Evolutionary conservation across 2,797 vertebrate genomes (phyloP).

Genomic region (Channa striata): DNA sequence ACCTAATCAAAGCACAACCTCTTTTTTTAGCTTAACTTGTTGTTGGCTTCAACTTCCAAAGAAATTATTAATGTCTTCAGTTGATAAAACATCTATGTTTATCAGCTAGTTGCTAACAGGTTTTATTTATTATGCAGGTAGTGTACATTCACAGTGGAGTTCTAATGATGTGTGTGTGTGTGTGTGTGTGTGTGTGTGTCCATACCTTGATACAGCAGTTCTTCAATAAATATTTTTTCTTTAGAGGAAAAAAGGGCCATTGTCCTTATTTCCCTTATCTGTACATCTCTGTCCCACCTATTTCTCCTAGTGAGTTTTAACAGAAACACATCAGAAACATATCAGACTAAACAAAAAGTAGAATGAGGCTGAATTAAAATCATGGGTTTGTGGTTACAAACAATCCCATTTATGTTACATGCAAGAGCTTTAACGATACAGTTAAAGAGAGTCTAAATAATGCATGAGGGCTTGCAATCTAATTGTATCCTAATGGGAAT

Average conservation of each 20-base stretch:
- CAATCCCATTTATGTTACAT: background rate
- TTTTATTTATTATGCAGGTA: background rate
- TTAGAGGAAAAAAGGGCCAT: too few relatives aligned
- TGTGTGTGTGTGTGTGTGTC: too few relatives aligned
- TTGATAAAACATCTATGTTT: conserved; percentile 29
- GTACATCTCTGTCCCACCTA: too few relatives aligned
- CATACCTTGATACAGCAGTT: too few relatives aligned
- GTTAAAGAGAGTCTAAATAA: conserved; percentile 13
- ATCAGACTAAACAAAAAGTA: too few relatives aligned
- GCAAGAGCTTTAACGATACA: background rate
- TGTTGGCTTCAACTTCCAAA: conserved; percentile 1
- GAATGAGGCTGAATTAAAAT: too few relatives aligned
- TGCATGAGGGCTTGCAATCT: conserved; percentile 5
- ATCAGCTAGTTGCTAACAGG: conserved; percentile 22
- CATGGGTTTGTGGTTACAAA: background rate
- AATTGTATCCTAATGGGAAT: conserved; percentile 27
- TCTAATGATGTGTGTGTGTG: conserved; percentile 6
- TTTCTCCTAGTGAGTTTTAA: too few relatives aligned
- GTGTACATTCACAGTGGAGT: background rate
- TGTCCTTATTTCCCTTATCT: too few relatives aligned
- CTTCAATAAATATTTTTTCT: too few relatives aligned
- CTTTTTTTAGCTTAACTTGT: too few relatives aligned
- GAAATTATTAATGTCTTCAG: conserved; percentile 26
- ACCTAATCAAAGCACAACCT: conserved; percentile 4
- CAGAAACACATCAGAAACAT: too few relatives aligned